A percentile compares a stretch with the other conserved stretches of the same genome.
phyloP scores from a whole-genome alignment of 2,113 vertebrate genomes.

The Oxyura jamaicensis region DNA sequence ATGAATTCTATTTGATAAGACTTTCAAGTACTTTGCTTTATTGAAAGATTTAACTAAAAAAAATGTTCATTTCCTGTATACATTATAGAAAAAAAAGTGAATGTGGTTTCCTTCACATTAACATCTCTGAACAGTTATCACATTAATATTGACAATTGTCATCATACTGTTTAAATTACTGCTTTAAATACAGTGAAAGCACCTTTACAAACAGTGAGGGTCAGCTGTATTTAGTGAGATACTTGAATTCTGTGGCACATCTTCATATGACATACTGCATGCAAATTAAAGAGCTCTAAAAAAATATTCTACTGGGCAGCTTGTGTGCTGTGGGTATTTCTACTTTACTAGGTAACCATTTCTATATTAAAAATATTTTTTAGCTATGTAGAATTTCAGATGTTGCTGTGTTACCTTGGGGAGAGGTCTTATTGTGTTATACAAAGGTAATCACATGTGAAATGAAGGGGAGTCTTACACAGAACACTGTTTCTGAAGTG shows the following conservation, averaged over 20 bases:
- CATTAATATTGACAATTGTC: neutral
- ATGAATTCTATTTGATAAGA: neutral
- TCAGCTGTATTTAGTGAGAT: neutral
- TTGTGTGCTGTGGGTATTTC: neutral
- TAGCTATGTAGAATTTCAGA: neutral
- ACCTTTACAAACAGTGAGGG: neutral
- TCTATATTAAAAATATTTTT: neutral
- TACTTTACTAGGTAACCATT: neutral
- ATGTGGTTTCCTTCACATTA: neutral
- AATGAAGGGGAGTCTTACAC: neutral
- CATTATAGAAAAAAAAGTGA: neutral
- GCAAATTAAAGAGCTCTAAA: neutral
- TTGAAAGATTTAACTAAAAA: neutral
- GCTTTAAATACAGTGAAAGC: neutral
- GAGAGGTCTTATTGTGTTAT: neutral
- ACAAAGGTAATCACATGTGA: neutral
- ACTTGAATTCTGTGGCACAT: neutral
- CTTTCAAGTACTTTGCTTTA: neutral
- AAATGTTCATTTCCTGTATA: neutral
- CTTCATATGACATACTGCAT: neutral
- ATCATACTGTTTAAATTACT: neutral
- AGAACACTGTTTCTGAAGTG: neutral
- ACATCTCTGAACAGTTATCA: no score
- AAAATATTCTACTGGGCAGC: neutral
- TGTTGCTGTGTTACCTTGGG: neutral